Evolutionary conservation across 2,797 vertebrate species (phyloP).

Genomic region (Triplophysa yarkandensis): DNA sequence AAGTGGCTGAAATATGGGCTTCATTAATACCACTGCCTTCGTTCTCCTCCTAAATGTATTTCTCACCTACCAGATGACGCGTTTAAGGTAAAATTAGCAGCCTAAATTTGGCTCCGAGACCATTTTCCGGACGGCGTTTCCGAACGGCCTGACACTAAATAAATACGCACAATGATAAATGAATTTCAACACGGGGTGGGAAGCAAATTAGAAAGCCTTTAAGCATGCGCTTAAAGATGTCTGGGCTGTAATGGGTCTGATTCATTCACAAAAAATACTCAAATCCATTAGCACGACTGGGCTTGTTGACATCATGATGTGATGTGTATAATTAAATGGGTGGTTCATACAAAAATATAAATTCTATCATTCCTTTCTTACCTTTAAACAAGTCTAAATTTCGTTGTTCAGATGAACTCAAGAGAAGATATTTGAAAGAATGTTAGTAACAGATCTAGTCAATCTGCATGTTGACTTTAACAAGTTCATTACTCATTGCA

Average conservation of each 20-base stretch:
- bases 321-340: background rate
- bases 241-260: constrained; percentile 9
- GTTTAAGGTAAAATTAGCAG: constrained; percentile 49
- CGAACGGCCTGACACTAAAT: constrained; percentile 19
- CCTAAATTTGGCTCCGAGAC: constrained; percentile 43
- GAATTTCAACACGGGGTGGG: constrained; percentile 20
- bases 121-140: constrained; percentile 13
- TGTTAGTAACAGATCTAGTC: too few relatives aligned
- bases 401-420: too few relatives aligned
- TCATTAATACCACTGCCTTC: constrained; percentile 45
- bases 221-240: constrained; percentile 2
- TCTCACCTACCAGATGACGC: constrained; percentile 50
- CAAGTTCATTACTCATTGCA: too few relatives aligned
- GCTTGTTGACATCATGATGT: background rate
- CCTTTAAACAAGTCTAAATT: too few relatives aligned
- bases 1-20: constrained; percentile 45
- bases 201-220: constrained; percentile 7
- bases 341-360: too few relatives aligned
- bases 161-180: constrained; percentile 27
- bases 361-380: too few relatives aligned
- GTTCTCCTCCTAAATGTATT: constrained; percentile 48
- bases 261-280: constrained; percentile 25
- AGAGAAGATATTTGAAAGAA: too few relatives aligned
- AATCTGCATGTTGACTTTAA: too few relatives aligned
- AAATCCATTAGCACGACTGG: background rate